Conservation (phyloP, 2,888 invertebrate species). For the Stenodema calcarata region DNA sequence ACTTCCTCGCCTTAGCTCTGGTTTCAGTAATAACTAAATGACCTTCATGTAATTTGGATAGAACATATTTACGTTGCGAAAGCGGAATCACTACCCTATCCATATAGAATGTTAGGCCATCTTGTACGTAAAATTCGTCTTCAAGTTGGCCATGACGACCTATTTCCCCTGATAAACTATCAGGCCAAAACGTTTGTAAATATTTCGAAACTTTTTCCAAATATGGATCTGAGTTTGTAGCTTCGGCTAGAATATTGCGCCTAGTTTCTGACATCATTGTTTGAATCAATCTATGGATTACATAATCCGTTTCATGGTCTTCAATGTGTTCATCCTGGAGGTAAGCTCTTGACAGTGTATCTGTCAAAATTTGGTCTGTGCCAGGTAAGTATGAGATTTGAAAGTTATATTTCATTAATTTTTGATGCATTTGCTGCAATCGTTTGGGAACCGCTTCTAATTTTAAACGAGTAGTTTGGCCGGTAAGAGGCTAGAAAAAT, state of each 20-base stretch:
- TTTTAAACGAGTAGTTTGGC: too few species aligned
- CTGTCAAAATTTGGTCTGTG: not conserved
- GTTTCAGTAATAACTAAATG: conserved; percentile 56
- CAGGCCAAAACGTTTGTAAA: not conserved
- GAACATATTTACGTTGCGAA: conserved; percentile 53
- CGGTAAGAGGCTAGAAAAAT: too few species aligned
- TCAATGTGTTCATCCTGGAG: not conserved
- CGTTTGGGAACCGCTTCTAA: not conserved
- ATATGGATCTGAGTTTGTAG: not conserved
- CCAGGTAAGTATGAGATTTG: not conserved
- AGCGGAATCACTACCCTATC: conserved; percentile 45
- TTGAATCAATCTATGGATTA: not conserved
- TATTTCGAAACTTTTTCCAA: not conserved
- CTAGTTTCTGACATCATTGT: not conserved
- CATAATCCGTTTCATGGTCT: not conserved
- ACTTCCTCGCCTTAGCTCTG: conserved; percentile 57
- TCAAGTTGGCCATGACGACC: not conserved
- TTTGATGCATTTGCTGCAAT: not conserved
- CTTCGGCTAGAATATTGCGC: not conserved
- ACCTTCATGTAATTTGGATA: conserved; percentile 58
- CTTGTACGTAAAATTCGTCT: not conserved
- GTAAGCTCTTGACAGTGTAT: not conserved
- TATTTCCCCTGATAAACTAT: not conserved
- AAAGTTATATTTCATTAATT: not conserved
- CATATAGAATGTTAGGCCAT: not conserved